Percentiles rank a stretch among this genome's conserved stretches.
phyloP scores from a whole-genome alignment of 2,113 vertebrate genomes.

The Hystrix brachyura region DNA sequence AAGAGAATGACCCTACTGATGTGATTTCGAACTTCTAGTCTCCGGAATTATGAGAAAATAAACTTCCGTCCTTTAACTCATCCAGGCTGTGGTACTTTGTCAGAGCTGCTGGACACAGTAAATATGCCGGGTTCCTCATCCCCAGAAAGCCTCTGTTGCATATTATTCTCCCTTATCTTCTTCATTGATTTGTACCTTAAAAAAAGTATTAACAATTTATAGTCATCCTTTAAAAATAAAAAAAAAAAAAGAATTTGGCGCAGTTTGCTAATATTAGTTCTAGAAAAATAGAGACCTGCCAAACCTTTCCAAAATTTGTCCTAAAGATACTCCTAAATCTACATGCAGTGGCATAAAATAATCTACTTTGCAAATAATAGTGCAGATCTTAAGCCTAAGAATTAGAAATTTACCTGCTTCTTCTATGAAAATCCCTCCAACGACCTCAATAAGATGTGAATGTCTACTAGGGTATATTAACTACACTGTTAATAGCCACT shows the following conservation, averaged over 20 bases:
- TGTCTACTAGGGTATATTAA: not conserved
- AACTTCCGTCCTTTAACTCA: not conserved
- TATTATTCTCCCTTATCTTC: not conserved
- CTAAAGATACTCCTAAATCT: not conserved
- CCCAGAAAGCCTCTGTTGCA: not conserved
- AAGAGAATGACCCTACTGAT: not conserved
- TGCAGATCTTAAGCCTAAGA: not conserved
- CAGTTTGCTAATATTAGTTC: not conserved
- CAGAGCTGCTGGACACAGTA: not conserved
- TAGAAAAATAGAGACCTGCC: not conserved
- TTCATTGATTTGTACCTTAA: not conserved
- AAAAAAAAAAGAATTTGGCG: not conserved
- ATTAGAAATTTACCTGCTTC: not conserved
- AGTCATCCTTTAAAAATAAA: not conserved
- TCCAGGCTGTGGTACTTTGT: not conserved
- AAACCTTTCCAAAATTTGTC: not conserved
- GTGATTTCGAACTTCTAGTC: not conserved
- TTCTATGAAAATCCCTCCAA: not conserved
- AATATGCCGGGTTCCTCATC: not conserved
- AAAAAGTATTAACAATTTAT: not conserved
- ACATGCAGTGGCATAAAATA: not conserved
- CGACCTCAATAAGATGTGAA: not conserved
- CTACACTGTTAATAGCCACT: not conserved
- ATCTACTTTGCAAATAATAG: not conserved
- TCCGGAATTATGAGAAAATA: not conserved